Evolutionary conservation across 2,888 invertebrate genomes (phyloP).

Genomic region (Thymelicus acteon): DNA sequence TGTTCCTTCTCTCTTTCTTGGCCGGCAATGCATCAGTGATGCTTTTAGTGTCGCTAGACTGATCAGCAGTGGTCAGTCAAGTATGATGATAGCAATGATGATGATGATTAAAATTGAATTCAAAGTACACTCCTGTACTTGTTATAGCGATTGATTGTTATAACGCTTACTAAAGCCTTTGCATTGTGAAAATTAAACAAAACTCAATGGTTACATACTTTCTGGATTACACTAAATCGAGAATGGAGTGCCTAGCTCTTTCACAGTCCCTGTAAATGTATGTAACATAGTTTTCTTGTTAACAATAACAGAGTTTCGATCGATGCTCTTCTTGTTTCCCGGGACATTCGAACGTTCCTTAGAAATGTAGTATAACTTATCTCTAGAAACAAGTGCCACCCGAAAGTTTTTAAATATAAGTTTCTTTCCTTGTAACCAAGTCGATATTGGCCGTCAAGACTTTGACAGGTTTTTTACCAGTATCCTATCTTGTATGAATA

Average conservation of each 20-base stretch:
- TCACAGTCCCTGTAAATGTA: too few relatives aligned
- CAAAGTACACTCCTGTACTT: too few relatives aligned
- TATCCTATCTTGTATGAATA: neutral
- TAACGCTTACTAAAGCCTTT: too few relatives aligned
- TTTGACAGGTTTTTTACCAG: neutral
- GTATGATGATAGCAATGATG: too few relatives aligned
- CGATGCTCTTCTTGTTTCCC: neutral
- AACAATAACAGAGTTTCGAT: neutral
- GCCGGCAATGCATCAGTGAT: too few relatives aligned
- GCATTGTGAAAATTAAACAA: too few relatives aligned
- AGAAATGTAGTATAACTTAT: constrained; percentile 2
- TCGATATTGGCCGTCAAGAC: neutral
- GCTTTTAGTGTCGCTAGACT: too few relatives aligned
- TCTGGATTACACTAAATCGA: neutral
- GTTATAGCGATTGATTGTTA: too few relatives aligned
- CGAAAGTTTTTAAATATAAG: constrained; percentile 16
- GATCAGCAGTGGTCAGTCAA: too few relatives aligned
- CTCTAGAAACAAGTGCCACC: constrained; percentile 3
- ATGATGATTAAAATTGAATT: too few relatives aligned
- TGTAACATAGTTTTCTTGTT: constrained; percentile 4
- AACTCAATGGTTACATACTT: too few relatives aligned
- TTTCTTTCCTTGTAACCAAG: neutral
- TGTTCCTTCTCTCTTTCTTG: too few relatives aligned
- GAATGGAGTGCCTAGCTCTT: neutral
- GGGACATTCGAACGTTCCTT: neutral